These are phyloP conservation scores for Megaustenia siamemsis DNA, from an alignment of 2,888 invertebrate genomes.

Conservation along the genomic window DNA sequence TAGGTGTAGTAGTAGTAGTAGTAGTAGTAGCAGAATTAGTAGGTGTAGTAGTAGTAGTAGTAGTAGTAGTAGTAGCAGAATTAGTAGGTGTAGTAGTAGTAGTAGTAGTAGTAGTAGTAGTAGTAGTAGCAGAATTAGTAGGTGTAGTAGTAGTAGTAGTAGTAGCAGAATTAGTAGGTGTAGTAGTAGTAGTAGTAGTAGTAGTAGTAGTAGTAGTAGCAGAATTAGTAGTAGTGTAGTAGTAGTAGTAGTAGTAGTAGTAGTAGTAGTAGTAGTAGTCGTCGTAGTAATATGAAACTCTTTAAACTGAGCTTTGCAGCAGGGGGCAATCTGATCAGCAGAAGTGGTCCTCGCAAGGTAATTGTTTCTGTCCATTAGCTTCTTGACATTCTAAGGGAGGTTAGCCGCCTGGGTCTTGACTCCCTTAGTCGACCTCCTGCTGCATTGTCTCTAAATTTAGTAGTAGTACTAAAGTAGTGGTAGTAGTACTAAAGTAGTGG, in stretches of 20 bases:
- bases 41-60: conserved; percentile 53
- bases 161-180: neutral
- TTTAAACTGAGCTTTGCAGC: too few relatives aligned
- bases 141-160: neutral
- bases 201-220: neutral
- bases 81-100: conserved; percentile 51
- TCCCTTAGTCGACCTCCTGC: too few relatives aligned
- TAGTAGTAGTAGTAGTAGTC: neutral
- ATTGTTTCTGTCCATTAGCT: neutral
- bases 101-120: conserved; percentile 49
- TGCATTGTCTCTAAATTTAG: neutral
- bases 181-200: neutral
- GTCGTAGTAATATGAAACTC: too few relatives aligned
- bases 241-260: neutral
- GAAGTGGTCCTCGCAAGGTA: neutral
- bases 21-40: conserved; percentile 55
- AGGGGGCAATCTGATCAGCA: too few relatives aligned
- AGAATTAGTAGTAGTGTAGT: too few relatives aligned
- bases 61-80: conserved; percentile 54
- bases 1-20: too few relatives aligned
- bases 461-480: neutral
- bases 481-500: conserved; percentile 23
- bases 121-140: neutral
- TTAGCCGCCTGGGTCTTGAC: too few relatives aligned
- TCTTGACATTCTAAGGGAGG: too few relatives aligned